phyloP scores from a whole-genome alignment of 2,888 invertebrate genomes.

The Habroteleia sp. region DNA sequence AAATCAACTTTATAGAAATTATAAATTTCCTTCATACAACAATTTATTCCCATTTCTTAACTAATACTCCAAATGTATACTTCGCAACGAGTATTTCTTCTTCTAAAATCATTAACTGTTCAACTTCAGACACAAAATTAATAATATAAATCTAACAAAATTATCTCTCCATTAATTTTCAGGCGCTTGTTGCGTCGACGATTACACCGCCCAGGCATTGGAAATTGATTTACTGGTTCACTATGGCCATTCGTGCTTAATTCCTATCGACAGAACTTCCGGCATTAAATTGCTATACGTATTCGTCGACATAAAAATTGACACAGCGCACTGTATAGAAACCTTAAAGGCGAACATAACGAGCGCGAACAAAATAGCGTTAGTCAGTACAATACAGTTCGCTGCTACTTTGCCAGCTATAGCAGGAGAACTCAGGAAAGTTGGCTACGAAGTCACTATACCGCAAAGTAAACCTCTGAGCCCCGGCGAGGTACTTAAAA shows the following conservation, averaged over 20 bases:
- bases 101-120: no score
- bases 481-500: constrained; percentile 88
- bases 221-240: constrained; percentile 95
- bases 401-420: constrained; percentile 94
- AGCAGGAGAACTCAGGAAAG: constrained; percentile 85
- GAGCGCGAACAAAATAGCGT: constrained; percentile 86
- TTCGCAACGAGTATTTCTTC: no score
- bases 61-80: no score
- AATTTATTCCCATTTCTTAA: no score
- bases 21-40: no score
- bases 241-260: constrained; percentile 98
- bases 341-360: constrained; percentile 90
- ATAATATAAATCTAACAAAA: no score
- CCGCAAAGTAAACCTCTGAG: constrained; percentile 97
- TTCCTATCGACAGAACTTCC: constrained; percentile 92
- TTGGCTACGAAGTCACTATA: constrained; percentile 87
- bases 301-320: constrained; percentile 99
- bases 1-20: no score
- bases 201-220: constrained; percentile 94
- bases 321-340: constrained; percentile 94
- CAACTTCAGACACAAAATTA: no score
- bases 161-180: no score
- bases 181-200: constrained; percentile 98
- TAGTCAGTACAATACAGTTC: constrained; percentile 99
- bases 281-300: constrained; percentile 96